phyloP scores from a whole-genome alignment of 92 coral and sea anemone genomes.

The Nematostella vectensis region DNA sequence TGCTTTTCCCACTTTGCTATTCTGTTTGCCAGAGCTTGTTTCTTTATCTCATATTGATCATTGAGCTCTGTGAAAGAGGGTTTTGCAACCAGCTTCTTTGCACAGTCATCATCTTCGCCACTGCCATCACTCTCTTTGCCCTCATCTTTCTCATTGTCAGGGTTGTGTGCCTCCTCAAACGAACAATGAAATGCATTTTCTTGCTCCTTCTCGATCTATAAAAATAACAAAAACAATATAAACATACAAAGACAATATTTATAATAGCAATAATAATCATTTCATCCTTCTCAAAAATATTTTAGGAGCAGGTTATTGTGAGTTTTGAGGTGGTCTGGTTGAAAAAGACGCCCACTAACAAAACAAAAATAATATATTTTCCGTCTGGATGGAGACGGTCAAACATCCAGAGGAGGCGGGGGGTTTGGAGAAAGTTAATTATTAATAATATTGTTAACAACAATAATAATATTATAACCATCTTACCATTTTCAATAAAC shows the following conservation, averaged over 20 bases:
- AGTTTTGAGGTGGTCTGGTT: no score
- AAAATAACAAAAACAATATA: background rate
- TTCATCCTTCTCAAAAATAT: no score
- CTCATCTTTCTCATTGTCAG: conserved; percentile 17
- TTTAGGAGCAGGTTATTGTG: no score
- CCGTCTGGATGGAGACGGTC: no score
- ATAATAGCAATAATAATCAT: background rate
- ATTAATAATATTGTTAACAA: no score
- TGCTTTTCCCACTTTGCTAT: conserved; percentile 57
- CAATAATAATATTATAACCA: no score
- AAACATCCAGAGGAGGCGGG: no score
- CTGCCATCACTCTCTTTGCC: conserved; percentile 16
- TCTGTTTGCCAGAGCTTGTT: conserved; percentile 36
- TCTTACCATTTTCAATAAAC: no score
- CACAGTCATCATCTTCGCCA: conserved; percentile 9
- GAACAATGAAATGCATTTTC: conserved; percentile 24
- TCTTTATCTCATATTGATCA: conserved; percentile 33
- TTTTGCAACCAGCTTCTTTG: conserved; percentile 1
- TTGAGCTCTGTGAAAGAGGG: conserved; percentile 3
- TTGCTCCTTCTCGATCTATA: conserved; percentile 76
- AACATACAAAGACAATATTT: background rate
- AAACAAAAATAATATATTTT: no score
- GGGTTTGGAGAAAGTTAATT: no score
- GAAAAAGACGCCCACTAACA: no score
- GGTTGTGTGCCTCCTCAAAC: conserved; percentile 4